Base-by-base conservation (phyloP, 2,113 vertebrate species). In the Nycticorax nycticorax region DNA sequence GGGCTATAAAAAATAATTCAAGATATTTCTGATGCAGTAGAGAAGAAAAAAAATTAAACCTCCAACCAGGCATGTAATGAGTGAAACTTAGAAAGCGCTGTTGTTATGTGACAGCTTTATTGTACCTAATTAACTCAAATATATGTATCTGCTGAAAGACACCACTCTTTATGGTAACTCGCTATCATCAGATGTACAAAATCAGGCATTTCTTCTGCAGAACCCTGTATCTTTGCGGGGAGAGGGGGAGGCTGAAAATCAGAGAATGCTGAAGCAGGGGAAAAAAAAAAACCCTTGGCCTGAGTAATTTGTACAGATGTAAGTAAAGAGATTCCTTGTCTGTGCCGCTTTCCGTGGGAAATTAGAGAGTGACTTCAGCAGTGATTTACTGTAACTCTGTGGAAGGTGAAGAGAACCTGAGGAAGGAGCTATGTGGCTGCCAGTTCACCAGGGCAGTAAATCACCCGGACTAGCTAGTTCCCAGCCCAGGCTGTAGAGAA, bases 111-210 rank as follows among this genome's bases (percentile, higher is more conserved):
- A 96, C 96, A 97, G 84, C 47, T 96, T 96, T 97, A 95, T 91
- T 91, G 60, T 75, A 93, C 89, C 94, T 95, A 92, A 94, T 95
- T 94, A 95, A 91, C 91, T 96, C 60, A 81, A 91, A 94, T 96
- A 68, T 79, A 92, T 92, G 53, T 68, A 78, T 93, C 72, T 85
- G 80, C 89, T 89, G 66, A 74, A 95, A 93, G 76, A 93, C 32
- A 30, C 48, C 75, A 63, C 63, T 95, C 66, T 94, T 74, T 60
- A 63, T 85, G 59, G 59, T 76, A 89, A 73, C 69, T 91, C 33
- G 0, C 67, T 95, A 82, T 91, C 76, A 85, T 91, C 76, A 85
- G 56, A 80, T 68, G 45, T 72, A 85, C 57, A 83, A 93, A 92
- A 91, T 45, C 57, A 87, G 68, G 50, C 52, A 52, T 81, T 95